phyloP scores from a whole-genome alignment of 35 echinoderm and acorn worm genomes.

The Ophioderma brevispina region DNA sequence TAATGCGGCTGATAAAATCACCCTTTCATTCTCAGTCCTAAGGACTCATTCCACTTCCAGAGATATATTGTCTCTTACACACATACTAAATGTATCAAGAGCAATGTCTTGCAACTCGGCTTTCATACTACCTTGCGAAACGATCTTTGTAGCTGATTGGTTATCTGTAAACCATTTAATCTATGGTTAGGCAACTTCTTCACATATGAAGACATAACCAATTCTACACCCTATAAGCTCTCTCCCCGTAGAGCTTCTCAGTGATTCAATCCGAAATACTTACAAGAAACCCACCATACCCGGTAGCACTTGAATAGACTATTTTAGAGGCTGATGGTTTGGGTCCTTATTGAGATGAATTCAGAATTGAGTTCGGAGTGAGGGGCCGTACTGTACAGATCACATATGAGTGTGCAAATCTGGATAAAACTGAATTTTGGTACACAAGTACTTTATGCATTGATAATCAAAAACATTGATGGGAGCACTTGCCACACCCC shows the following conservation, averaged over 20 bases:
- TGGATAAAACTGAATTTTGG: too few relatives aligned
- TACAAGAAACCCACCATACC: neutral
- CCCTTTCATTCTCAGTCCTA: neutral
- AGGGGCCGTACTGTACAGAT: too few relatives aligned
- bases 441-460: too few relatives aligned
- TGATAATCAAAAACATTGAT: too few relatives aligned
- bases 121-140: constrained; percentile 9
- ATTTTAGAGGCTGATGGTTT: neutral
- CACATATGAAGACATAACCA: neutral
- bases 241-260: constrained; percentile 14
- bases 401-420: too few relatives aligned
- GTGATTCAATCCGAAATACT: neutral
- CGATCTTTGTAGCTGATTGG: constrained; percentile 8
- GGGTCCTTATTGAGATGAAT: neutral
- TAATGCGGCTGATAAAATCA: constrained; percentile 7
- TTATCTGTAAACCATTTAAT: constrained; percentile 21
- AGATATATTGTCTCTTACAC: neutral
- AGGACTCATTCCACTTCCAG: neutral
- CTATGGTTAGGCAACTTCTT: neutral
- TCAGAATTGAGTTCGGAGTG: too few relatives aligned
- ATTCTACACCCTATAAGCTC: constrained; percentile 15
- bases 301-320: constrained; percentile 19
- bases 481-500: too few relatives aligned
- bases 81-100: neutral
- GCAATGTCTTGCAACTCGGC: neutral